A percentile compares a stretch with the other conserved stretches of the same genome.
Conservation (phyloP, 37 sponge, comb jelly and placozoan genomes). For the Hexactinellida sp. region DNA sequence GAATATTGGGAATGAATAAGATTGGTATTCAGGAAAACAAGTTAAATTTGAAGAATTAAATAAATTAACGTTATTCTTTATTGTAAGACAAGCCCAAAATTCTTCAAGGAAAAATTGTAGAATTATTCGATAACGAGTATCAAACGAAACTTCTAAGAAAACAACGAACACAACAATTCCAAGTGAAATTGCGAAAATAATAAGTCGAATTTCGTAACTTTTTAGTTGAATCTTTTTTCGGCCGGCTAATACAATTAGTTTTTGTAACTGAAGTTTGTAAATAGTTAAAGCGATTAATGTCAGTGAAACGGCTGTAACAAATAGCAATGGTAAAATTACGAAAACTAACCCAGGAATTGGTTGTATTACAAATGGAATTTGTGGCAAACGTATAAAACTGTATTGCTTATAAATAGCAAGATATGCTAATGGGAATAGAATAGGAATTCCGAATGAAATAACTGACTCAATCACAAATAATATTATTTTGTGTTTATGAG, state of each 20-base stretch:
- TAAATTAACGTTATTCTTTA: not conserved
- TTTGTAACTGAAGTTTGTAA: not conserved
- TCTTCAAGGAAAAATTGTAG: not conserved
- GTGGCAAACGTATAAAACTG: not conserved
- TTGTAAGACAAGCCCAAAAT: not conserved
- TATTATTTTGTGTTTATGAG: not conserved
- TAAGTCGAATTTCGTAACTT: not conserved
- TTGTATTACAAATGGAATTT: not conserved
- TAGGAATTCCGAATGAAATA: not conserved
- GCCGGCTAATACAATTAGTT: not conserved
- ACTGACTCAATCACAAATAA: not conserved
- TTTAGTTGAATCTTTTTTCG: not conserved
- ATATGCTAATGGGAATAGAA: not conserved
- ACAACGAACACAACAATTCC: not conserved
- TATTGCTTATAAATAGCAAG: not conserved
- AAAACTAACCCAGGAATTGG: not conserved
- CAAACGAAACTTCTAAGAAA: not conserved
- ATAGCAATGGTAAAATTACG: not conserved
- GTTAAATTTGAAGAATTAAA: not conserved
- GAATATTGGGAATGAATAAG: not conserved
- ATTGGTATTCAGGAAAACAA: not conserved
- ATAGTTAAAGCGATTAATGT: not conserved
- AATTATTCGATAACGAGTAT: not conserved
- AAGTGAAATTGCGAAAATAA: constrained; percentile 8
- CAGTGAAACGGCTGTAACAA: not conserved